Evolutionary conservation across 2,797 vertebrate genomes (phyloP).

Genomic region (Enteromius anoplus): DNA sequence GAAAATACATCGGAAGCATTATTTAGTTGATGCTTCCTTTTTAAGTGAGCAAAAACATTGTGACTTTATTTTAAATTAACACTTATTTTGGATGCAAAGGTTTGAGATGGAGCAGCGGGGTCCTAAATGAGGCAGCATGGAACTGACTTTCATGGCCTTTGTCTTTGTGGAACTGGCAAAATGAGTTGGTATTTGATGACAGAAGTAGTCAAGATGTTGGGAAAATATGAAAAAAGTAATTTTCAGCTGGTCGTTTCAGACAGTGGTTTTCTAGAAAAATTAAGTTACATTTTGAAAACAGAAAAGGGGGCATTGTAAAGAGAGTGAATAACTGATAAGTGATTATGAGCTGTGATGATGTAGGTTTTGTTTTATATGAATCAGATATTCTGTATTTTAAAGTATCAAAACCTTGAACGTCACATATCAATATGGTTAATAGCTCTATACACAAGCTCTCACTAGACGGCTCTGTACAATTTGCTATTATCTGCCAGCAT

Average conservation of each 20-base stretch:
- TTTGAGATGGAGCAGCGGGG: background rate
- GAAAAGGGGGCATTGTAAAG: background rate
- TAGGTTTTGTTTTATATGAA: constrained; percentile 21
- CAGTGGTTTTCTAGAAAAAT: background rate
- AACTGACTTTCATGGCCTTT: constrained; percentile 21
- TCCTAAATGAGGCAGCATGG: background rate
- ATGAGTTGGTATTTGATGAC: background rate
- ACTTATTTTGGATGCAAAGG: background rate
- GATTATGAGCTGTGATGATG: constrained; percentile 53
- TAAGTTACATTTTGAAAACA: background rate
- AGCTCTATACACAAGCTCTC: constrained; percentile 23
- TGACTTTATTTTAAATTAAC: background rate
- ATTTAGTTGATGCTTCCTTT: background rate
- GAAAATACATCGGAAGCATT: background rate
- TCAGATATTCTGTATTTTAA: constrained; percentile 56
- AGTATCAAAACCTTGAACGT: constrained; percentile 67
- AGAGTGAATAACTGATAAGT: constrained; percentile 49
- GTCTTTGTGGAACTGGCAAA: background rate
- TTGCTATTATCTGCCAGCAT: background rate
- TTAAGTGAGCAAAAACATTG: background rate
- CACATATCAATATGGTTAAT: constrained; percentile 70
- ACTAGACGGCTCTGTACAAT: constrained; percentile 66
- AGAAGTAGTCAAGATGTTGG: background rate
- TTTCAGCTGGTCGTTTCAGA: background rate
- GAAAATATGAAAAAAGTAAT: constrained; percentile 1